Evolutionary conservation across 2,888 invertebrate species (phyloP), one percentile per base, ranked within the genome.

Genomic region (Keiferia lycopersicella): DNA sequence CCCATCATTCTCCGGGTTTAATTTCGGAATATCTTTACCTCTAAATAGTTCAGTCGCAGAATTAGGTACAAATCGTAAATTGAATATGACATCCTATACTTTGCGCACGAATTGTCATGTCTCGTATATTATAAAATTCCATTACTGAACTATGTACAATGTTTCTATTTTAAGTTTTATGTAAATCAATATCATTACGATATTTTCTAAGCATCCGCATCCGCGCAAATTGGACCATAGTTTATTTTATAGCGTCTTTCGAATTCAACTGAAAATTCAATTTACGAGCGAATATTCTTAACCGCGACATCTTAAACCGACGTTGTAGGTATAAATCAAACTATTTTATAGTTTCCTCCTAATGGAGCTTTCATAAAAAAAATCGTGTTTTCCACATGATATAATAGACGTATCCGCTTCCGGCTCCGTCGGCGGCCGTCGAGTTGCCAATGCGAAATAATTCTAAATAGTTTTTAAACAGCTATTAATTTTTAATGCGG

Each of bases 371-470:
- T 84, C 81, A 80, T 80, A 77, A 80, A 79, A 82, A n/a, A 73
- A 74, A 76, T 80, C 82, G 73, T 83, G 83, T 84, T 83, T 83
- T 83, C 76, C 78, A 80, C 75, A 81, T 84, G 86, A 87, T 85
- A 84, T 87, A 90, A 87, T 83, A 78, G 82, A 79, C 81, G 77
- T 83, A 81, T 91, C 90, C 90, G 84, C 77, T 88, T 88, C 88
- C 90, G 80, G 77, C 76, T 82, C 83, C 66, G 74, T 82, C 80
- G 73, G 74, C 73, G 71, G 67, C 73, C 73, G 68, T 73, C 69
- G 81, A 80, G 84, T 82, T 85, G 83, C 84, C 84, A 86, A 76
- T 88, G 89, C 91, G 78, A 91, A 91, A 91, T 88, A 87, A 85
- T 87, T 87, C 85, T 83, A 86, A 86, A 91, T 88, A 87, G 86